Percentiles rank a stretch among this genome's conserved stretches.
Conservation (phyloP, 2,113 vertebrate species). For the Perca fluviatilis region DNA sequence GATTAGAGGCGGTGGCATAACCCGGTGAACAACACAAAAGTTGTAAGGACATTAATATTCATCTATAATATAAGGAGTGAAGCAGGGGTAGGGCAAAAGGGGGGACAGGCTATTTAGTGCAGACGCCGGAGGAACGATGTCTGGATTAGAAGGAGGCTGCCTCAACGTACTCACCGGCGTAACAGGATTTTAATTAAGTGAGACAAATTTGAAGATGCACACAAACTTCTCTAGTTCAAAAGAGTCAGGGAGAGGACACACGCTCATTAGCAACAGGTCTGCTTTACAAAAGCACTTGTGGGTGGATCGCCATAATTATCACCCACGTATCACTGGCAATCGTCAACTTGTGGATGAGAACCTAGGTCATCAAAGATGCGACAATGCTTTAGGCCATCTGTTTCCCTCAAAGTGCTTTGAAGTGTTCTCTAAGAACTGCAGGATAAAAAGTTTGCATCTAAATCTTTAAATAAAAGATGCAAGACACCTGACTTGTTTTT, state of each 20-base stretch:
- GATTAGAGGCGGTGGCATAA: constrained; percentile 61
- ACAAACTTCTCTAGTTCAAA: constrained; percentile 11
- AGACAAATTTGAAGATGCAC: constrained; percentile 26
- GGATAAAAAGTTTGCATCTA: background rate
- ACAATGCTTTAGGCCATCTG: background rate
- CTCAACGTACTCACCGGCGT: background rate
- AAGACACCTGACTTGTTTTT: constrained; percentile 31
- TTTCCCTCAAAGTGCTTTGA: constrained; percentile 25
- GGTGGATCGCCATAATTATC: background rate
- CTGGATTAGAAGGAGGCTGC: constrained; percentile 19
- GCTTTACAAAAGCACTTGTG: constrained; percentile 4
- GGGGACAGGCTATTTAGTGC: constrained; percentile 19
- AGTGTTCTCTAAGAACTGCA: background rate
- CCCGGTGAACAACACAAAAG: constrained; percentile 71
- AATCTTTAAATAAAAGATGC: constrained; percentile 38
- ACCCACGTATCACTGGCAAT: constrained; percentile 2
- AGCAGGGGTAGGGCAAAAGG: constrained; percentile 30
- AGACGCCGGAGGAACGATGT: constrained; percentile 16
- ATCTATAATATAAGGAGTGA: constrained; percentile 62
- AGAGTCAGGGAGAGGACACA: constrained; percentile 5
- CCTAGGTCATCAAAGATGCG: constrained; percentile 15
- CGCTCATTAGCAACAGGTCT: constrained; percentile 48
- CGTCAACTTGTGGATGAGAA: constrained; percentile 6
- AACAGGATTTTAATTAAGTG: constrained; percentile 51
- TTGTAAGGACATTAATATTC: constrained; percentile 75